Conservation (phyloP, 2,888 invertebrate species). For the Epinotia nisella region DNA sequence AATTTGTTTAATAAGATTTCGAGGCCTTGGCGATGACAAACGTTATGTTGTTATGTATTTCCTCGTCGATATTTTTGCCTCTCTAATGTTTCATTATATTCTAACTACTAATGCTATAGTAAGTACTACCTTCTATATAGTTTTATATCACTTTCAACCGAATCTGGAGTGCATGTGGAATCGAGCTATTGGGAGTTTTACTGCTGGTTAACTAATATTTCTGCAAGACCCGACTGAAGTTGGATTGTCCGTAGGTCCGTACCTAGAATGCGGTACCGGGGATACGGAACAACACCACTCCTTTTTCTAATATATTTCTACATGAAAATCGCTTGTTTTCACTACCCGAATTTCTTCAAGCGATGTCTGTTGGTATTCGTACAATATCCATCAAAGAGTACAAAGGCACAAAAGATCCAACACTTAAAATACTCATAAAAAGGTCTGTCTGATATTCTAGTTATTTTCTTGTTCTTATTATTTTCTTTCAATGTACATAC, state of each 20-base stretch:
- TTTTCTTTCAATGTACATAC: not conserved
- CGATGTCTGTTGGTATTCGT: not conserved
- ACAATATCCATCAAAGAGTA: not conserved
- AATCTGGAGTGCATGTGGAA: no score
- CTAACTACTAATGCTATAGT: no score
- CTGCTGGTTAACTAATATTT: no score
- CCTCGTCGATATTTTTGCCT: not conserved
- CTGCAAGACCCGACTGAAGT: no score
- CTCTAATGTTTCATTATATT: no score
- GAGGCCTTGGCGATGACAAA: not conserved
- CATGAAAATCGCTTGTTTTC: not conserved
- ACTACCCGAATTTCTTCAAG: not conserved
- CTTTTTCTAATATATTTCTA: not conserved
- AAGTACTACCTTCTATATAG: no score
- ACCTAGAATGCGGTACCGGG: no score
- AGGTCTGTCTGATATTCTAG: not conserved
- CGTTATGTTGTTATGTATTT: not conserved
- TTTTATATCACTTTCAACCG: no score
- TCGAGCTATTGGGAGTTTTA: no score
- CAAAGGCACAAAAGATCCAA: conserved; percentile 2
- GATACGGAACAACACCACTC: no score
- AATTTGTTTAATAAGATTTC: conserved; percentile 20
- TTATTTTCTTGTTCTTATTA: not conserved
- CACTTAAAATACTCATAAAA: not conserved
- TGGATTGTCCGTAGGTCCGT: no score